Percentiles rank a stretch among this genome's conserved stretches.
These are phyloP conservation scores for Leptosomus discolor DNA, from an alignment of 2,113 vertebrate genomes.

Conservation along the genomic window DNA sequence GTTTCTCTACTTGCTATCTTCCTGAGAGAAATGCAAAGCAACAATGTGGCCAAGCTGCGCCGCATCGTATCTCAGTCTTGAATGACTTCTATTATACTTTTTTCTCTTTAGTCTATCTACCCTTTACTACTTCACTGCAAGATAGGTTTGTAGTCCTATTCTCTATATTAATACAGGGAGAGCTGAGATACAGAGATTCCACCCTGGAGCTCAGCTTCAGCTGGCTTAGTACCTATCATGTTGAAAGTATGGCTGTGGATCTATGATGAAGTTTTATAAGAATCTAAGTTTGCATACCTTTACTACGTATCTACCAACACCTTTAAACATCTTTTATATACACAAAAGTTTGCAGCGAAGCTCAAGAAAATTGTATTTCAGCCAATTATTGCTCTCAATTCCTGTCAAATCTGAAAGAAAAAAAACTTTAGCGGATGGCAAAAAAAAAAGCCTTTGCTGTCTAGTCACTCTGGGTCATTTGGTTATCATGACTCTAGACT, in stretches of 20 bases:
- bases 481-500: background rate
- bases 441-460: rapidly evolving
- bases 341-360: background rate
- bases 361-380: background rate
- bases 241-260: no score
- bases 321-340: background rate
- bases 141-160: background rate
- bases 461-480: background rate
- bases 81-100: background rate
- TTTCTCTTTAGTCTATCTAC: background rate
- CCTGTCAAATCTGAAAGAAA: background rate
- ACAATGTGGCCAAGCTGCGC: rapidly evolving
- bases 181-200: background rate
- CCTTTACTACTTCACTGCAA: background rate
- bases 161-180: background rate
- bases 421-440: background rate
- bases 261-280: no score
- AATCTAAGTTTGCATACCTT: no score
- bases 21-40: background rate
- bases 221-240: background rate
- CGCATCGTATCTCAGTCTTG: background rate
- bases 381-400: background rate
- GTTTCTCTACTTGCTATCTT: background rate
- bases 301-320: background rate
- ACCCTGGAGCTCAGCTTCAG: background rate